Percentiles rank a stretch among this genome's conserved stretches.
These are phyloP conservation scores for Drosophila paracracens DNA, from an alignment of 2,888 invertebrate species.

Conservation along the genomic window DNA sequence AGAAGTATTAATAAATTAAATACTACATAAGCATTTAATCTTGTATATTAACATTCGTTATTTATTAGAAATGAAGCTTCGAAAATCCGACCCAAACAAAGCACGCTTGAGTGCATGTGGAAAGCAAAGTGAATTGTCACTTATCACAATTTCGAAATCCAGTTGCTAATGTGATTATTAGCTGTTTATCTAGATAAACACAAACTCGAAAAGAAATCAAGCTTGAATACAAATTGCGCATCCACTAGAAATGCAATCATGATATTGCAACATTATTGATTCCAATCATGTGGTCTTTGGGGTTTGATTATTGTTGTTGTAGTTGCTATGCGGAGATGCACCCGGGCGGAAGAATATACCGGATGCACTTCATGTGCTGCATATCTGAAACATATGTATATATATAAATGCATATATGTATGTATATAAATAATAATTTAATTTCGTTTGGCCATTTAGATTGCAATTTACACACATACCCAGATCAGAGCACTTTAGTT, in stretches of 20 bases:
- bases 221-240: constrained; percentile 33
- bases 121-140: constrained; percentile 21
- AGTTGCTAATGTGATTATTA: constrained; percentile 18
- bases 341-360: constrained; percentile 8
- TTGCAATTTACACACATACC: constrained; percentile 16
- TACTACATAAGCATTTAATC: not conserved
- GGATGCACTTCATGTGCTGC: constrained; percentile 39
- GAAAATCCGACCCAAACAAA: not conserved
- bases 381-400: constrained; percentile 23
- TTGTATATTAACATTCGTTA: not conserved
- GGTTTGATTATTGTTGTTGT: not conserved
- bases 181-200: constrained; percentile 22
- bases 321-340: constrained; percentile 2
- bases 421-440: constrained; percentile 60
- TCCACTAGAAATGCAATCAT: constrained; percentile 34
- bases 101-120: not conserved
- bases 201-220: not conserved
- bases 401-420: not conserved
- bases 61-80: not conserved
- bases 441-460: constrained; percentile 57
- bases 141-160: constrained; percentile 2
- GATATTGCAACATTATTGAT: constrained; percentile 28
- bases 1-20: not conserved
- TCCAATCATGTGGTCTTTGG: constrained; percentile 22
- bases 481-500: constrained; percentile 38